These are phyloP conservation scores for Diloba caeruleocephala DNA, from an alignment of 2,888 invertebrate species.

Conservation along the genomic window DNA sequence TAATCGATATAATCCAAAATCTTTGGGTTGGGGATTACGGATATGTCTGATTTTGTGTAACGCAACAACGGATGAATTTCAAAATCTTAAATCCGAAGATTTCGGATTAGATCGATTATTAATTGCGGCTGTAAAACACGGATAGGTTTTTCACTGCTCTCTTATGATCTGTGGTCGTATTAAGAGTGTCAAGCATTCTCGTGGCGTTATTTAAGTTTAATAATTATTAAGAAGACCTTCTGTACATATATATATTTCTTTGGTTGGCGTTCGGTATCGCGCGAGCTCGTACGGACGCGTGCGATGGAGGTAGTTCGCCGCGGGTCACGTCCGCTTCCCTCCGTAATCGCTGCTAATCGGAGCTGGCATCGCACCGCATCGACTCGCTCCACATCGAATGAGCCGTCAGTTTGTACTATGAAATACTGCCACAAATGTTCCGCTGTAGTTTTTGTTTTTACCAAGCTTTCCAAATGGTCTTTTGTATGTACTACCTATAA, in stretches of 20 bases:
- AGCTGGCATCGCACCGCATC: conserved; percentile 9
- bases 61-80: too few relatives aligned
- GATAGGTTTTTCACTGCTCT: too few relatives aligned
- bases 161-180: too few relatives aligned
- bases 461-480: background rate
- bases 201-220: too few relatives aligned
- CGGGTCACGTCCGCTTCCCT: conserved; percentile 6
- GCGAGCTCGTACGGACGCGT: conserved; percentile 7
- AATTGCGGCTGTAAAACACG: too few relatives aligned
- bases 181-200: too few relatives aligned
- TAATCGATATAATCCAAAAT: too few relatives aligned
- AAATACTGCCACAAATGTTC: conserved; percentile 1
- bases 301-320: conserved; percentile 12
- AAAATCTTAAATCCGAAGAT: too few relatives aligned
- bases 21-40: too few relatives aligned
- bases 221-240: conserved; percentile 11
- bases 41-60: too few relatives aligned
- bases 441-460: background rate
- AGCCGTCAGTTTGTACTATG: background rate
- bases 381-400: conserved; percentile 1
- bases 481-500: background rate
- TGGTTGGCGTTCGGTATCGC: conserved; percentile 10
- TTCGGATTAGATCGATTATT: too few relatives aligned
- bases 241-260: background rate
- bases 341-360: conserved; percentile 29